Conservation (phyloP, 2,113 vertebrate genomes). For the Thomomys bottae region DNA sequence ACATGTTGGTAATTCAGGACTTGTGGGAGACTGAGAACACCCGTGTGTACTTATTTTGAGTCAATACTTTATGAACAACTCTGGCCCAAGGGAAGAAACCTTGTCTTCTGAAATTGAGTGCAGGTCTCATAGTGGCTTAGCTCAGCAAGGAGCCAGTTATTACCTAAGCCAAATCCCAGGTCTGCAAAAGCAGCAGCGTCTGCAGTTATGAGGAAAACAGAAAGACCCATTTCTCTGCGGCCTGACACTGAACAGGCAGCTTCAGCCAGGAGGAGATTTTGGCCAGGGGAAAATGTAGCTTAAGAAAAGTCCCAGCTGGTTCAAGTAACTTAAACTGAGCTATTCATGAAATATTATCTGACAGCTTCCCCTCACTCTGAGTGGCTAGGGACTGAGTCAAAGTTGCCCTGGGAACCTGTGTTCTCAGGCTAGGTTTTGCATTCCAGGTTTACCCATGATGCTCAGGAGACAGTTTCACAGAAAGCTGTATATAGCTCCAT, state of each 20-base stretch:
- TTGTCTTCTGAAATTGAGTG: conserved; percentile 76
- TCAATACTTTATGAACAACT: conserved; percentile 71
- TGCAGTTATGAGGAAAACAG: conserved; percentile 85
- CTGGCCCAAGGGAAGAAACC: conserved; percentile 67
- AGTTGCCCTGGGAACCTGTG: conserved; percentile 39
- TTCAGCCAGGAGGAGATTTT: conserved; percentile 74
- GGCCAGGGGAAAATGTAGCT: conserved; percentile 82
- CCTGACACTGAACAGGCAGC: conserved; percentile 79
- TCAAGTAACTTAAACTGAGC: conserved; percentile 73
- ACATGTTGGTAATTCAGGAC: conserved; percentile 64
- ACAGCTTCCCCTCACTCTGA: conserved; percentile 34
- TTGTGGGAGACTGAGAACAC: conserved; percentile 77
- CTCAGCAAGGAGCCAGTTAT: conserved; percentile 80
- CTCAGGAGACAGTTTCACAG: not conserved
- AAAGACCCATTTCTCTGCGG: conserved; percentile 78
- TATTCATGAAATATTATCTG: conserved; percentile 74
- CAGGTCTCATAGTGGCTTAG: conserved; percentile 78
- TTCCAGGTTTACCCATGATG: conserved; percentile 47
- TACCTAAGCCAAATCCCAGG: conserved; percentile 82
- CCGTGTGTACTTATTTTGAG: conserved; percentile 67
- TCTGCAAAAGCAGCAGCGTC: conserved; percentile 76
- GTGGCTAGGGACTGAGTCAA: conserved; percentile 47
- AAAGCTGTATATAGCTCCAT: not conserved
- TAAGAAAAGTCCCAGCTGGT: conserved; percentile 82
- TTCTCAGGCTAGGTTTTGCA: conserved; percentile 22